Evolutionary conservation across 2,888 invertebrate species (phyloP).

Genomic region (Poecilus cupreus): DNA sequence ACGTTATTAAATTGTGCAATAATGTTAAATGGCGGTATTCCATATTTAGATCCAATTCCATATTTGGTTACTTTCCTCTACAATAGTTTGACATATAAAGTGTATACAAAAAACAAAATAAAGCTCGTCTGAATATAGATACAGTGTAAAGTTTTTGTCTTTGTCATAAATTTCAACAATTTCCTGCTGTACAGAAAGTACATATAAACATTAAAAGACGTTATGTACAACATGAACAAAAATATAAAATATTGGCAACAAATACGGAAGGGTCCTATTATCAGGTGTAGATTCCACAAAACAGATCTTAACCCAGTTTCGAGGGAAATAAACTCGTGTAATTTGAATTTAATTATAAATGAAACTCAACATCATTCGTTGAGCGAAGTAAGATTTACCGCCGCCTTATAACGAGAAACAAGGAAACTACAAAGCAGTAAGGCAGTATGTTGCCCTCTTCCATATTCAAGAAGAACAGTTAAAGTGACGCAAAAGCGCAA

Average conservation of each 20-base stretch:
- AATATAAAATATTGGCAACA: neutral
- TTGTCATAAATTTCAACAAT: too few species aligned
- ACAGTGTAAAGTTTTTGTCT: too few species aligned
- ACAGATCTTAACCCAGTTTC: neutral
- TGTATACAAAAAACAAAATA: too few species aligned
- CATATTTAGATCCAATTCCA: too few species aligned
- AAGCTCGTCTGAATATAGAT: too few species aligned
- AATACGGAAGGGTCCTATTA: too few species aligned
- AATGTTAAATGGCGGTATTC: too few species aligned
- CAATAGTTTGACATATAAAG: too few species aligned
- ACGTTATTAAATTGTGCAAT: too few species aligned
- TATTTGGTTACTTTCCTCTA: too few species aligned
- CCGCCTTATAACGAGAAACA: neutral
- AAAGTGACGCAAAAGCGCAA: neutral
- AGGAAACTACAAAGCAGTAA: neutral
- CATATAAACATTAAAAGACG: too few species aligned
- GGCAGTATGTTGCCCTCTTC: neutral
- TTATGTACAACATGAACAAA: neutral
- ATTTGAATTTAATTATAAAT: conserved; percentile 12
- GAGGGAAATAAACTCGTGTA: neutral
- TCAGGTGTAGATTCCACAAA: neutral
- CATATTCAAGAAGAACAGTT: neutral
- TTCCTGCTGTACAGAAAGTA: too few species aligned
- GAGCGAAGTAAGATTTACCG: neutral
- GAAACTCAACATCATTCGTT: neutral